phyloP scores from a whole-genome alignment of 1,140 invertebrate genomes.

The Drosophila nebulosa region DNA sequence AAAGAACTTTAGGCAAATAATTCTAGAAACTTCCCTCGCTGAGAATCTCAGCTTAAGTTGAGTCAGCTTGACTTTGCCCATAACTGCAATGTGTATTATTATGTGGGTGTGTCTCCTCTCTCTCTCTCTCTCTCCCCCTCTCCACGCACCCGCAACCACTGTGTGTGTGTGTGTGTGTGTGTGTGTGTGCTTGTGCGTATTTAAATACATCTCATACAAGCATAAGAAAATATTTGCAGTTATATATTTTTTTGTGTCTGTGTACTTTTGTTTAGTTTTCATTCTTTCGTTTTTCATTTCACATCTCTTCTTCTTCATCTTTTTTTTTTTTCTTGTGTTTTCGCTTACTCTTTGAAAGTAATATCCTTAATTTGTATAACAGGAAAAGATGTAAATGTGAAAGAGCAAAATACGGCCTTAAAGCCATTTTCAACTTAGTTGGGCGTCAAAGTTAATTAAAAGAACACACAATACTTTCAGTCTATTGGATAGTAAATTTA shows the following conservation, averaged over 20 bases:
- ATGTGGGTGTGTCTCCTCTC: conserved; percentile 18
- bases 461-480: neutral
- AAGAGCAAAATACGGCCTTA: neutral
- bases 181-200: conserved; percentile 13
- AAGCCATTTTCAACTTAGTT: neutral
- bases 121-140: too few relatives aligned
- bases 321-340: neutral
- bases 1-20: neutral
- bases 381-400: neutral
- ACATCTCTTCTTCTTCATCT: conserved; percentile 11
- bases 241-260: conserved; percentile 38
- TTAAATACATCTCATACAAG: conserved; percentile 64
- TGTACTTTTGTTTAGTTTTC: conserved; percentile 73
- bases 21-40: neutral
- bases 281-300: conserved; percentile 6
- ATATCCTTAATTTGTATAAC: conserved; percentile 50
- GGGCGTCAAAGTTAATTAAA: neutral
- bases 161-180: conserved; percentile 13
- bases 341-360: conserved; percentile 48
- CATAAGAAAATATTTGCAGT: conserved; percentile 75
- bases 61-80: neutral
- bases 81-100: conserved; percentile 19
- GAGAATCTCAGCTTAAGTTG: neutral
- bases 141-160: neutral
- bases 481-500: neutral